Percentiles rank a stretch among this genome's conserved stretches.
These are phyloP conservation scores for Beris chalybata DNA, from an alignment of 2,888 invertebrate species.

Conservation along the genomic window DNA sequence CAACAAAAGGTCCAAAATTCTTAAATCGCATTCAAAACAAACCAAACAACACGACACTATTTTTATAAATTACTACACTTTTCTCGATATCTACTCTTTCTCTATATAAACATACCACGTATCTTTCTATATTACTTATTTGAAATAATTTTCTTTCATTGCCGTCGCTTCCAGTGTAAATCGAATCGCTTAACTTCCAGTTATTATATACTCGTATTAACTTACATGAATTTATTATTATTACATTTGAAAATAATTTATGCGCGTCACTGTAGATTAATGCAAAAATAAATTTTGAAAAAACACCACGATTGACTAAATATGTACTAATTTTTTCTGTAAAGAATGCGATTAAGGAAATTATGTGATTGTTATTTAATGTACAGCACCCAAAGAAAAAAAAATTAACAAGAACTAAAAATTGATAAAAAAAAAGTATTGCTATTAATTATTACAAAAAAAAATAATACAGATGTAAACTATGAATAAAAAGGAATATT, in stretches of 20 bases:
- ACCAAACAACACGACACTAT: background rate
- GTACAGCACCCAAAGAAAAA: slow-evolving; percentile 33
- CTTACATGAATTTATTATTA: too few species aligned
- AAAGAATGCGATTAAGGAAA: slow-evolving; percentile 31
- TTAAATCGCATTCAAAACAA: slow-evolving; percentile 27
- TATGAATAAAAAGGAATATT: slow-evolving; percentile 34
- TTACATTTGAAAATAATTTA: too few species aligned
- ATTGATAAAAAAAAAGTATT: slow-evolving; percentile 17
- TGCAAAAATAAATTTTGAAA: background rate
- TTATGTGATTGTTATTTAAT: slow-evolving; percentile 27
- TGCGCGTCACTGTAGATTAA: too few species aligned
- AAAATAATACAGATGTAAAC: slow-evolving; percentile 25
- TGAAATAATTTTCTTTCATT: too few species aligned
- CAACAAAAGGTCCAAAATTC: slow-evolving; percentile 8
- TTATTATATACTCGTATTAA: too few species aligned
- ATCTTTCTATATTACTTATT: too few species aligned
- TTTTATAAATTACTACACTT: background rate
- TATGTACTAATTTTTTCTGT: background rate
- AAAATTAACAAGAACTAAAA: slow-evolving; percentile 17
- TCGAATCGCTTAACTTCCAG: too few species aligned
- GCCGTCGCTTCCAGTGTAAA: too few species aligned
- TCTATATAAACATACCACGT: background rate
- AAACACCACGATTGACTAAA: background rate
- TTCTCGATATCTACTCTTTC: background rate
- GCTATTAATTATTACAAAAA: slow-evolving; percentile 27